phyloP scores from a whole-genome alignment of 2,797 vertebrate genomes.

The Staurois parvus region DNA sequence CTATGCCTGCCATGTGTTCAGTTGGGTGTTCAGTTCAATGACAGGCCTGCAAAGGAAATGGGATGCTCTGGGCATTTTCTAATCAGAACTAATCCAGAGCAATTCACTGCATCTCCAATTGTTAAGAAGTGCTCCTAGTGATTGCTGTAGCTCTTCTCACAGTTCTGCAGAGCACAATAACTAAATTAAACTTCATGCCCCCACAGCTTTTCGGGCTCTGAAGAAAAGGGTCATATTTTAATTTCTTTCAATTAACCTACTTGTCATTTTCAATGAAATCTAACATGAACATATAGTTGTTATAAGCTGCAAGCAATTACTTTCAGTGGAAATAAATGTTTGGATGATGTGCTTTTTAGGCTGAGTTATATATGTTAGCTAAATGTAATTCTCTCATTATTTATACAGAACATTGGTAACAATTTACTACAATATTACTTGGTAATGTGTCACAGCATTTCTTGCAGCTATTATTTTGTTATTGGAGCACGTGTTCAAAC shows the following conservation, averaged over 20 bases:
- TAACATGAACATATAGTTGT: slow-evolving; percentile 65
- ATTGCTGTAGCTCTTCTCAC: slow-evolving; percentile 61
- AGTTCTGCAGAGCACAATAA: slow-evolving; percentile 68
- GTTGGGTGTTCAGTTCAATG: slow-evolving; percentile 32
- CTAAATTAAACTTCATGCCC: slow-evolving; percentile 70
- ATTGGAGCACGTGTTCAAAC: no score
- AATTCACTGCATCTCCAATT: slow-evolving; percentile 61
- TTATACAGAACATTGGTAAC: no score
- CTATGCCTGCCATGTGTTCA: neutral
- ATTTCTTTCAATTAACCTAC: slow-evolving; percentile 74
- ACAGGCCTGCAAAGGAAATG: slow-evolving; percentile 67
- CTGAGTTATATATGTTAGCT: neutral
- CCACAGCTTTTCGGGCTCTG: slow-evolving; percentile 68
- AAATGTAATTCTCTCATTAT: no score
- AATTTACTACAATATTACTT: no score
- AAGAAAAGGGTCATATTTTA: slow-evolving; percentile 70
- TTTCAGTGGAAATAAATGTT: slow-evolving; percentile 22
- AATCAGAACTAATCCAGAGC: slow-evolving; percentile 70
- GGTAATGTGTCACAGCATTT: no score
- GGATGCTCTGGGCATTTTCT: slow-evolving; percentile 68
- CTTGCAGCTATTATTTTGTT: no score
- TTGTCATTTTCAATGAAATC: slow-evolving; percentile 71
- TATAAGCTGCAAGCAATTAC: slow-evolving; percentile 62
- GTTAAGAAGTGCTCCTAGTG: slow-evolving; percentile 62
- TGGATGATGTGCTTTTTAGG: neutral